Base-by-base conservation (phyloP, 2,888 invertebrate genomes). In the Zele albiditarsus region DNA sequence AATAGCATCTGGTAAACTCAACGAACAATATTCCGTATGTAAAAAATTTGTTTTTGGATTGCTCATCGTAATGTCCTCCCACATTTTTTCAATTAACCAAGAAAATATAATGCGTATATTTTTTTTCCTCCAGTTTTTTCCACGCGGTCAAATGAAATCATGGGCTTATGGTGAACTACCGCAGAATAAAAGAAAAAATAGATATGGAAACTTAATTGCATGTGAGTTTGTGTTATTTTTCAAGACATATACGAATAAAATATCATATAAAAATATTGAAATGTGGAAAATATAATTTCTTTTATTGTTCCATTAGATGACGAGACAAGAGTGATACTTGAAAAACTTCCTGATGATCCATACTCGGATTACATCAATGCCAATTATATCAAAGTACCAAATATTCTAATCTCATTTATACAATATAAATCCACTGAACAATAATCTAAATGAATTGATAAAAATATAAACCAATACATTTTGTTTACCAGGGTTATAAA, bases 291-390 rank as follows among this genome's bases (percentile, higher is more conserved):
- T 4, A 10, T 1, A 58, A 58, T 58, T 27, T 62, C 8, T 31
- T 62, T 62, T 16, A 27, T 28, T 60, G 1, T 25, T 10, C 16
- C 4, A 38, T 28, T 27, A 91, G 91, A 91, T 85, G 91, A 92
- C 78, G 90, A 91, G 73, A 90, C 90, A 3, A 85, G 91, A 79
- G 91, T 91, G 4, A 83, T 86, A 77, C 80, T 90, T 77, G 83
- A 86, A 74, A 90, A 86, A 84, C 82, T 89, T 71, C 81, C 84
- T 69, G 88, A 84, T 68, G 90, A 87, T 82, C 86, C 84, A 25
- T 84, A 84, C 78, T 90, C 90, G 0, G 91, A 91, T 82, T 91
- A 91, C 79, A 91, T 92, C 16, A 92, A 92, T 83, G 92, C 91
- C 0, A 91, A 89, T 84, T 91, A 89, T 78, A 89, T 91, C 66